A percentile compares a stretch with the other conserved stretches of the same genome.
Evolutionary conservation across 2,888 invertebrate genomes (phyloP).

Genomic region (Nomada fabriciana): DNA sequence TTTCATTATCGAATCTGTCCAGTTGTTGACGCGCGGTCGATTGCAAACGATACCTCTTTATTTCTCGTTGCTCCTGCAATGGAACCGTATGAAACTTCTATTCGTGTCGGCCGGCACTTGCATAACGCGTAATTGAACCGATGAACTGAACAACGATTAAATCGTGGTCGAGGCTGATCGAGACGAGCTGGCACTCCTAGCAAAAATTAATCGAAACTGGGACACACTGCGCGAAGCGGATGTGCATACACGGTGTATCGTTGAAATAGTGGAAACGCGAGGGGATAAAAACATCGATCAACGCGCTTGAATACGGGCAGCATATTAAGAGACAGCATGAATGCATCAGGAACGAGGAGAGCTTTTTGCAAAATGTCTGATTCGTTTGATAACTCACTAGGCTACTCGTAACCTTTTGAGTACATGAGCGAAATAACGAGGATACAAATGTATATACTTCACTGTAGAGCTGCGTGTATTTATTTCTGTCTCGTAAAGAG

Average conservation of each 20-base stretch:
- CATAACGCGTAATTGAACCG: slow-evolving; percentile 52
- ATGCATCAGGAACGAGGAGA: not conserved
- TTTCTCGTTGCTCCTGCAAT: not conserved
- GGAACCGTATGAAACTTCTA: slow-evolving; percentile 48
- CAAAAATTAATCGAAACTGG: slow-evolving; percentile 34
- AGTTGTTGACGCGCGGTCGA: not conserved
- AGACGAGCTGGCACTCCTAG: not conserved
- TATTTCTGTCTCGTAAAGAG: too few relatives aligned
- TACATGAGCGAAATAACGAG: too few relatives aligned
- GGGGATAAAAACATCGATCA: slow-evolving; percentile 1
- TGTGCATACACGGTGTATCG: not conserved
- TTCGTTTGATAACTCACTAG: not conserved
- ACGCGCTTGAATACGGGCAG: not conserved
- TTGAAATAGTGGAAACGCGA: not conserved
- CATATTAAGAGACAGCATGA: not conserved
- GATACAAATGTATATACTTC: too few relatives aligned
- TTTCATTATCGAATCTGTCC: slow-evolving; percentile 46
- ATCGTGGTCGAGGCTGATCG: slow-evolving; percentile 6
- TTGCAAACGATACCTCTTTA: slow-evolving; percentile 33
- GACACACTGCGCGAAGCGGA: slow-evolving; percentile 14
- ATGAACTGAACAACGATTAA: slow-evolving; percentile 28
- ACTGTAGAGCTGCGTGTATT: too few relatives aligned
- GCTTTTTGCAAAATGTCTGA: not conserved
- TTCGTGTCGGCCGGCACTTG: not conserved
- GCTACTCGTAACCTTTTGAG: not conserved